A percentile compares a stretch with the other conserved stretches of the same genome.
phyloP scores from a whole-genome alignment of 2,888 invertebrate species.

The Abrostola tripartita region DNA sequence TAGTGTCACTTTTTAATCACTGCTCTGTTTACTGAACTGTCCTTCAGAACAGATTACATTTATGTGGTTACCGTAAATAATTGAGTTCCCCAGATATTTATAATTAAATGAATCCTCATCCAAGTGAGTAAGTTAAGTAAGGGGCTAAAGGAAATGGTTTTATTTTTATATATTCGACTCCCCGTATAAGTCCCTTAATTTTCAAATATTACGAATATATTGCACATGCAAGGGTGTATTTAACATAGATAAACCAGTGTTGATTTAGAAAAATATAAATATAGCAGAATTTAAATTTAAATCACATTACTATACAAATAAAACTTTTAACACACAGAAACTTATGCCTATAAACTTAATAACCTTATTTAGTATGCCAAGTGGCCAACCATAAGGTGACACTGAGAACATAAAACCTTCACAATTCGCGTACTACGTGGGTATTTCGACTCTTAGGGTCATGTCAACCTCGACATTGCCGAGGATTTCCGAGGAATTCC shows the following conservation, averaged over 20 bases:
- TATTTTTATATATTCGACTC: too few relatives aligned
- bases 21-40: slow-evolving; percentile 51
- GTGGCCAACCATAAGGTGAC: slow-evolving; percentile 14
- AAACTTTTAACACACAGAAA: not conserved
- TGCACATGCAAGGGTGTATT: not conserved
- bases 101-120: too few relatives aligned
- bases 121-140: too few relatives aligned
- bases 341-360: slow-evolving; percentile 42
- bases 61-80: not conserved
- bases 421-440: slow-evolving; percentile 56
- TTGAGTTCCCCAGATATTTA: not conserved
- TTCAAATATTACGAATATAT: too few relatives aligned
- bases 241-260: not conserved
- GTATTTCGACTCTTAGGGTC: slow-evolving; percentile 52
- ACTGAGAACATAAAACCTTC: slow-evolving; percentile 47
- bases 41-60: slow-evolving; percentile 35
- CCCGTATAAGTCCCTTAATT: too few relatives aligned
- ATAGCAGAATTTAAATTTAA: too few relatives aligned
- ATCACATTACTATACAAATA: too few relatives aligned
- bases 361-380: slow-evolving; percentile 47
- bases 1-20: slow-evolving; percentile 49
- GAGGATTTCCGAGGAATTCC: slow-evolving; percentile 41
- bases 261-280: too few relatives aligned
- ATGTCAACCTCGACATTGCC: slow-evolving; percentile 60
- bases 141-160: too few relatives aligned